A percentile compares a stretch with the other conserved stretches of the same genome.
phyloP scores from a whole-genome alignment of 2,888 invertebrate genomes.

The Epinotia demarniana region DNA sequence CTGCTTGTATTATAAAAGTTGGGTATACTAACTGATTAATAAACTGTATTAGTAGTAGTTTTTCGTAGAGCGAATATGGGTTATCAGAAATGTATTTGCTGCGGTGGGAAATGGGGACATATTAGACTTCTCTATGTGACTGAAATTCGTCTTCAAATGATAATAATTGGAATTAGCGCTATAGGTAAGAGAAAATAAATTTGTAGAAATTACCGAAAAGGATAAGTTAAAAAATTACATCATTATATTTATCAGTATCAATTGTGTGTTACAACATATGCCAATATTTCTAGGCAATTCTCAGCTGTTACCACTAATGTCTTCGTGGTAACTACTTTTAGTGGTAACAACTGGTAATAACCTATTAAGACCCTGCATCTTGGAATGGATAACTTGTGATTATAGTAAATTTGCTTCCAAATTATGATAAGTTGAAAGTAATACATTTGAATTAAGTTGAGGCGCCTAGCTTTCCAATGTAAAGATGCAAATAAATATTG shows the following conservation, averaged over 20 bases:
- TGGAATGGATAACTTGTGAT: slow-evolving; percentile 14
- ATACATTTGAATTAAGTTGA: slow-evolving; percentile 10
- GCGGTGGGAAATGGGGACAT: neutral
- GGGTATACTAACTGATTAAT: slow-evolving; percentile 4
- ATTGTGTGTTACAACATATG: neutral
- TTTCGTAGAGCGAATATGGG: neutral
- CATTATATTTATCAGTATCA: slow-evolving; percentile 15
- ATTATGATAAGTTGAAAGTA: slow-evolving; percentile 21
- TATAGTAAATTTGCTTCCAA: slow-evolving; percentile 37
- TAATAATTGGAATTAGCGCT: slow-evolving; percentile 36
- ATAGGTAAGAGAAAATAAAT: slow-evolving; percentile 29
- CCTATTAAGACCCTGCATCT: slow-evolving; percentile 8
- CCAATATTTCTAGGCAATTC: too few relatives aligned
- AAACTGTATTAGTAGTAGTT: neutral
- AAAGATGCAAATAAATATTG: neutral
- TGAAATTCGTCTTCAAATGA: slow-evolving; percentile 32
- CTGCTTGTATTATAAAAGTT: neutral
- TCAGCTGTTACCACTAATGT: too few relatives aligned
- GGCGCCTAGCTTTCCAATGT: neutral
- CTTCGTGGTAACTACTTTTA: too few relatives aligned
- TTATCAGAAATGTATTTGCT: neutral
- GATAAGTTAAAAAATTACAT: neutral
- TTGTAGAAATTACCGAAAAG: slow-evolving; percentile 1
- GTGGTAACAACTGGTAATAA: too few relatives aligned
- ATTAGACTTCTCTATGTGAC: slow-evolving; percentile 21